Conservation (phyloP, 2,888 invertebrate genomes). For the Belgica antarctica region DNA sequence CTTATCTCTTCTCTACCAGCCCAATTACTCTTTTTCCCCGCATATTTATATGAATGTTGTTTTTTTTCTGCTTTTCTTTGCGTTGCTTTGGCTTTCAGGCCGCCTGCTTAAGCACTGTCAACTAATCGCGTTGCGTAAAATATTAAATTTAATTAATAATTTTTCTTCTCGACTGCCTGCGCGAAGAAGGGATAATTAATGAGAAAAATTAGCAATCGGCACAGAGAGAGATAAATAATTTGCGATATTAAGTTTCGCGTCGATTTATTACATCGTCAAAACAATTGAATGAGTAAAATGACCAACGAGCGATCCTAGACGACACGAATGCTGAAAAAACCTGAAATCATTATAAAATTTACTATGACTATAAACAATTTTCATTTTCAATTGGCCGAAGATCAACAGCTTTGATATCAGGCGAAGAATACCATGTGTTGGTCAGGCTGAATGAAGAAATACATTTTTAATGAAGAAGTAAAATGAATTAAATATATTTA, state of each 20-base stretch:
- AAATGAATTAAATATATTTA: too few species aligned
- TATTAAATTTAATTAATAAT: not conserved
- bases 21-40: not conserved
- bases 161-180: not conserved
- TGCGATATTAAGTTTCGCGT: too few species aligned
- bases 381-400: too few species aligned
- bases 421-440: too few species aligned
- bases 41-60: not conserved
- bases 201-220: not conserved
- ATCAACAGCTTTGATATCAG: too few species aligned
- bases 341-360: not conserved
- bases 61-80: too few species aligned
- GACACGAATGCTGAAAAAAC: not conserved
- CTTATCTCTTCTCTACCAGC: not conserved
- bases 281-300: not conserved
- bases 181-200: not conserved
- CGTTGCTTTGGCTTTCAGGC: too few species aligned
- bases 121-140: not conserved
- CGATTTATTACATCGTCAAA: not conserved
- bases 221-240: too few species aligned
- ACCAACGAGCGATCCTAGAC: not conserved
- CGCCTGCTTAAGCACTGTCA: not conserved
- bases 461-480: too few species aligned
- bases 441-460: too few species aligned
- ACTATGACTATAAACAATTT: too few species aligned